Percentiles rank a stretch among this genome's conserved stretches.
Evolutionary conservation across 2,113 vertebrate genomes (phyloP).

Genomic region (Erinaceus europaeus): DNA sequence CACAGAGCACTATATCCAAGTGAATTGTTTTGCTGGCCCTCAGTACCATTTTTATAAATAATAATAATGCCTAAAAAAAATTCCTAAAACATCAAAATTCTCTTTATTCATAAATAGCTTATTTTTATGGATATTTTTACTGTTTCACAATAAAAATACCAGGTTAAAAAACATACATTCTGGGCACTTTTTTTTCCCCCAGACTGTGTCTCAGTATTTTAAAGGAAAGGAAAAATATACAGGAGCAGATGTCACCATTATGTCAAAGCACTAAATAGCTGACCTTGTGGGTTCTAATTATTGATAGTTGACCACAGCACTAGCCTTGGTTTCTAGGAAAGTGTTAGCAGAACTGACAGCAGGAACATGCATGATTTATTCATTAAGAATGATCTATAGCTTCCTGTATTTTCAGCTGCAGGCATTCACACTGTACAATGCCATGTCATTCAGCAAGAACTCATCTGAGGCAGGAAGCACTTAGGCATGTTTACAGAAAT

Average conservation of each 20-base stretch:
- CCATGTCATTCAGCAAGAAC: constrained; percentile 33
- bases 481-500: constrained; percentile 45
- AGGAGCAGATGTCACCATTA: constrained; percentile 8
- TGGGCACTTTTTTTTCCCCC: neutral
- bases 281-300: neutral
- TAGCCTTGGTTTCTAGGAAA: constrained; percentile 35
- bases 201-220: neutral
- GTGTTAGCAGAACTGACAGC: constrained; percentile 31
- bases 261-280: neutral
- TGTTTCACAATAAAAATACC: neutral
- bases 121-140: constrained; percentile 42
- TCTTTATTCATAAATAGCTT: constrained; percentile 41
- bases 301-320: neutral
- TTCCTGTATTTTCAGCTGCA: constrained; percentile 30
- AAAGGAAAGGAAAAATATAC: neutral
- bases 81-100: constrained; percentile 21
- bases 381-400: constrained; percentile 45
- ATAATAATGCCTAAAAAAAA: constrained; percentile 54
- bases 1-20: no score
- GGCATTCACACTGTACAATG: neutral
- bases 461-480: constrained; percentile 52
- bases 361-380: constrained; percentile 38
- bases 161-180: neutral
- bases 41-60: constrained; percentile 34
- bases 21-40: no score